A percentile compares a stretch with the other conserved stretches of the same genome.
These are phyloP conservation scores for Neofelis nebulosa DNA, from an alignment of 2,113 vertebrate species.

Conservation along the genomic window DNA sequence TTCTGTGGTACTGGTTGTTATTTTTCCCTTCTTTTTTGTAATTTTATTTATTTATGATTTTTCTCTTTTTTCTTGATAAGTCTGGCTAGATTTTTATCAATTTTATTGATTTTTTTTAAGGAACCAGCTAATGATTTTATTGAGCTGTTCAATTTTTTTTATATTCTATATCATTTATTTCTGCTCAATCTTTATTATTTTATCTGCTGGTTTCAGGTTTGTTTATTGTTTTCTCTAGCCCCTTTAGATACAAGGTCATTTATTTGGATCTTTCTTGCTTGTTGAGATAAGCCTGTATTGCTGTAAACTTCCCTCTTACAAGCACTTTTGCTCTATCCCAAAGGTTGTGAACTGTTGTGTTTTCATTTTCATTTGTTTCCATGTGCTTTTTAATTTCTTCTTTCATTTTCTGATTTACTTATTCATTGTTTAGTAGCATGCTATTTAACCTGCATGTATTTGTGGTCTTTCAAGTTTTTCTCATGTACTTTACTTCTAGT, in stretches of 20 bases:
- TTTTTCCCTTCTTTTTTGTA: neutral
- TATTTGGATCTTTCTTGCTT: neutral
- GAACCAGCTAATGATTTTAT: neutral
- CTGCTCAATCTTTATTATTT: neutral
- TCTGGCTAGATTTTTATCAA: neutral
- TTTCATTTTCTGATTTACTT: neutral
- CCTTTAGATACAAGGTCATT: neutral
- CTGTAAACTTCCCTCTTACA: neutral
- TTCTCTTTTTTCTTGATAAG: neutral
- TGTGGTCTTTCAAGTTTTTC: neutral
- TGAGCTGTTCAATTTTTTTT: neutral
- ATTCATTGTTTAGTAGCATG: neutral
- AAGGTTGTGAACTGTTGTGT: neutral
- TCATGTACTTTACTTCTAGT: neutral
- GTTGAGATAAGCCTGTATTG: neutral
- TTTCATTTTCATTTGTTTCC: neutral
- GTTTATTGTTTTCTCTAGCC: neutral
- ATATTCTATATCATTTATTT: neutral
- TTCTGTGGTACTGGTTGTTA: neutral
- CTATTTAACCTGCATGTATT: neutral
- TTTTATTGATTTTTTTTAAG: neutral
- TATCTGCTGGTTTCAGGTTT: neutral
- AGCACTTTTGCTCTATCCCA: neutral
- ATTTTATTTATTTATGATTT: neutral
- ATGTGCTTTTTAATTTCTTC: neutral